Evolutionary conservation across 2,888 invertebrate species (phyloP).

Genomic region (Tenthredo distinguenda): DNA sequence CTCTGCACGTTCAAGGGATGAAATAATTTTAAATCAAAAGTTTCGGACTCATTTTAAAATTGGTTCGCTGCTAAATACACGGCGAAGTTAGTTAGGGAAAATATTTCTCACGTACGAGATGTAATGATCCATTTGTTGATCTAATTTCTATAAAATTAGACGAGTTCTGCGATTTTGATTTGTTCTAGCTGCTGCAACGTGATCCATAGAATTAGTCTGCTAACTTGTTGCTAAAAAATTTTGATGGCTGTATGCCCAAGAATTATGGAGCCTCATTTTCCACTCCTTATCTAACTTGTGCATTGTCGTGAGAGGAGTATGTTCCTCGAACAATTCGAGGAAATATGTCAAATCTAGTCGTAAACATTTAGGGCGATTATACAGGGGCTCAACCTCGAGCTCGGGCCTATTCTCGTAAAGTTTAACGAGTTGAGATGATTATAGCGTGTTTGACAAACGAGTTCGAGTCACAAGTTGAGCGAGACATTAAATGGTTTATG

Average conservation of each 20-base stretch:
- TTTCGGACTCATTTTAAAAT: not conserved
- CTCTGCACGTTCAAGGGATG: not conserved
- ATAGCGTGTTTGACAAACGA: conserved; percentile 31
- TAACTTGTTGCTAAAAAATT: not conserved
- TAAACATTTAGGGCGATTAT: conserved; percentile 23
- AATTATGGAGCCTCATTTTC: not conserved
- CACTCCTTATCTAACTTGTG: not conserved
- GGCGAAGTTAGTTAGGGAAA: not conserved
- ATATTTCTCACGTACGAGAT: not conserved
- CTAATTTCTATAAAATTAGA: not conserved
- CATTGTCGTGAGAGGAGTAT: not conserved
- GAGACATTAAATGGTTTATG: conserved; percentile 14
- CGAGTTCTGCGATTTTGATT: not conserved
- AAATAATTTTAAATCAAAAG: not conserved
- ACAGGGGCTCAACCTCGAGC: conserved; percentile 16
- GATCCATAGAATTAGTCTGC: not conserved
- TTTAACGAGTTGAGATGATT: conserved; percentile 24
- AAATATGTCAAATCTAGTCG: conserved; percentile 24
- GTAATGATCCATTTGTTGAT: not conserved
- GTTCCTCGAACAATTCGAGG: not conserved
- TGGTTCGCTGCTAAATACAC: not conserved
- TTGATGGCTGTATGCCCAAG: not conserved
- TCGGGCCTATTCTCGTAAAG: conserved; percentile 25
- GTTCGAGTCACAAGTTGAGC: conserved; percentile 13
- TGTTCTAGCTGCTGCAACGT: not conserved